A percentile compares a stretch with the other conserved stretches of the same genome.
These are phyloP conservation scores for Sinohyriopsis cumingii DNA, from an alignment of 2,888 invertebrate species.

Conservation along the genomic window DNA sequence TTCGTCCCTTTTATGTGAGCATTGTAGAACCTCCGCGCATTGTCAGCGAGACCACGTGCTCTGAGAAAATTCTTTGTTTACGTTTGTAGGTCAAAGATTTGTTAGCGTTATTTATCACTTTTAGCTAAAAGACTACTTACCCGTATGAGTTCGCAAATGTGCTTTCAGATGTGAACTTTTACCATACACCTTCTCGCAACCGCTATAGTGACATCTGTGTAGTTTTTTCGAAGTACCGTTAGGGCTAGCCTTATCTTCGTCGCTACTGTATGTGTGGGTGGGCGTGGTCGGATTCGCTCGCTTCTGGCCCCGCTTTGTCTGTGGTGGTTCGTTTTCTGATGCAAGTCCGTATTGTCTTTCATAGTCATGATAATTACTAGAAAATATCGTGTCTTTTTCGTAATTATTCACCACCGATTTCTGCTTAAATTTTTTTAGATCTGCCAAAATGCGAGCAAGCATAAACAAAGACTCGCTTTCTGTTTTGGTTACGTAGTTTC, in stretches of 20 bases:
- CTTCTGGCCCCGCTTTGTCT: constrained; percentile 26
- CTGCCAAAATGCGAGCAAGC: constrained; percentile 79
- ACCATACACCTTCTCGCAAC: constrained; percentile 79
- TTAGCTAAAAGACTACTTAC: constrained; percentile 66
- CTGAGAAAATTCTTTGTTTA: no score
- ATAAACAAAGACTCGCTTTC: constrained; percentile 73
- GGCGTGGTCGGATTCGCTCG: constrained; percentile 52
- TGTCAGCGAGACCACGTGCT: no score
- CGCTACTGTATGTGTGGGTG: constrained; percentile 29
- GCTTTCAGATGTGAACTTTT: constrained; percentile 81
- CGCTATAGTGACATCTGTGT: constrained; percentile 77
- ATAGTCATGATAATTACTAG: constrained; percentile 3
- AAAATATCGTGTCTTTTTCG: background rate
- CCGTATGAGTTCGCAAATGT: constrained; percentile 80
- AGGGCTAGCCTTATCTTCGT: constrained; percentile 15
- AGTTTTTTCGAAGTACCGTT: constrained; percentile 72
- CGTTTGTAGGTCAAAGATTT: no score
- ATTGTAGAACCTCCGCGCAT: no score
- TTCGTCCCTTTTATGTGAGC: no score
- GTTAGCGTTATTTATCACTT: background rate
- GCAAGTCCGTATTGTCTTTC: constrained; percentile 7
- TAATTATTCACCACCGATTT: constrained; percentile 73
- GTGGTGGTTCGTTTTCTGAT: constrained; percentile 13
- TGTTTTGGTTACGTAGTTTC: constrained; percentile 39
- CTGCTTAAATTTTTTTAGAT: constrained; percentile 77